These are phyloP conservation scores for Atractosteus spatula DNA, from an alignment of 2,113 vertebrate species.

Conservation along the genomic window DNA sequence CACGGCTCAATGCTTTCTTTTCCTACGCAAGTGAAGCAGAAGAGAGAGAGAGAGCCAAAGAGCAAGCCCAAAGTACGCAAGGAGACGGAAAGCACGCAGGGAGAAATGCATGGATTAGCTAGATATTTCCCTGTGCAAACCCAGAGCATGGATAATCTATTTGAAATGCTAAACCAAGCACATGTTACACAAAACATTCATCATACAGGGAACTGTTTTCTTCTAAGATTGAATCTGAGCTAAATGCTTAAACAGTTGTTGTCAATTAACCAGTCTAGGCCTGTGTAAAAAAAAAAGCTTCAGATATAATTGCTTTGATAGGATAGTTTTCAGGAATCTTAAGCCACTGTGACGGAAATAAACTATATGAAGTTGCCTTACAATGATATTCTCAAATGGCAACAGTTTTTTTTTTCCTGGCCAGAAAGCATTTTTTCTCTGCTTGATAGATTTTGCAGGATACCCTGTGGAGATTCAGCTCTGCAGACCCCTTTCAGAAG, in stretches of 20 bases:
- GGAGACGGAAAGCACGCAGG: not conserved
- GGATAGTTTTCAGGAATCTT: too few relatives aligned
- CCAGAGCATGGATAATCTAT: not conserved
- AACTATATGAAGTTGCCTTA: too few relatives aligned
- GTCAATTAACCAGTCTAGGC: too few relatives aligned
- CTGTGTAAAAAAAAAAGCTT: too few relatives aligned
- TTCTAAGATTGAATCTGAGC: too few relatives aligned
- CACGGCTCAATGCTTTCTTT: not conserved
- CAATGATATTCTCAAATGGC: too few relatives aligned
- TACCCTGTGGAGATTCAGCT: constrained; percentile 5
- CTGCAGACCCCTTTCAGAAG: not conserved
- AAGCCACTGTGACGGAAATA: too few relatives aligned
- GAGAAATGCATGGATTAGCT: not conserved
- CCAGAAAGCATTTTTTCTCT: not conserved
- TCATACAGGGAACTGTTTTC: not conserved
- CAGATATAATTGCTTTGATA: too few relatives aligned
- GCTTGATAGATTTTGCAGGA: constrained; percentile 9
- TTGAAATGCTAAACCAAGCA: not conserved
- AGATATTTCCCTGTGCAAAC: not conserved
- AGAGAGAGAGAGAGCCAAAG: not conserved
- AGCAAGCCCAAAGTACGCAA: not conserved
- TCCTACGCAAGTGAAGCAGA: not conserved
- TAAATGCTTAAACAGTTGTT: too few relatives aligned
- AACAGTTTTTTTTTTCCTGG: too few relatives aligned
- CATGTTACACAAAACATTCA: not conserved